Evolutionary conservation across 2,888 invertebrate genomes (phyloP), one percentile per base, ranked within the genome.

Genomic region (Ethmia dodecea): DNA sequence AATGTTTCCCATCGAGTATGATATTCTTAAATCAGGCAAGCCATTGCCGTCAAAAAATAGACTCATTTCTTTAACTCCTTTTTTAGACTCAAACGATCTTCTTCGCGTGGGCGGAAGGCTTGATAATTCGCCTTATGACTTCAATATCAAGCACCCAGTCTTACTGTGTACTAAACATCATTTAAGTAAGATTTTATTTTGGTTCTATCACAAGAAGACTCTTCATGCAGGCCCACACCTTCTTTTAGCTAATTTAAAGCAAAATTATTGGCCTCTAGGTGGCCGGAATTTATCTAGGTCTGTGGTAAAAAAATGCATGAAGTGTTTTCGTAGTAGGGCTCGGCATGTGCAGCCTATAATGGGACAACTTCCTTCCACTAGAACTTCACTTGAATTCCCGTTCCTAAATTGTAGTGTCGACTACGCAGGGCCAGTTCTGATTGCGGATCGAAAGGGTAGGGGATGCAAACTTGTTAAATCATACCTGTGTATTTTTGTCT

Each of bases 31-130:
- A 16, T 22, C 32, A 15, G 28, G 33, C 5, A 29, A 40, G 30
- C 10, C 31, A 1, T 15, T 45, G 9, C 32, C 35, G 5, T n/a
- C 1, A 3, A 42, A 42, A 22, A 45, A 36, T 32, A 26, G 31
- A 15, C 27, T 35, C n/a, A 3, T 34, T 31, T 33, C 3, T 47
- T 49, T 36, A n/a, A n/a, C n/a, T n/a, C n/a, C n/a, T n/a, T n/a
- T n/a, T n/a, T n/a, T n/a, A n/a, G 43, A 48, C 25, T 6, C 26
- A 3, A 37, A 45, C 8, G 26, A 34, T 5, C 13, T 48, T 6
- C 35, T 50, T 4, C 36, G 53, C 5, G 47, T 45, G 1, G 45
- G 51, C 2, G 47, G 51, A 3, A 16, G 51, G 2, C 33, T 48
- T 12, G 20, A 47, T 5, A 45, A 45, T n/a, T 43, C 47, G 3